phyloP scores from a whole-genome alignment of 2,797 vertebrate species.

The Sandelia bainsii region DNA sequence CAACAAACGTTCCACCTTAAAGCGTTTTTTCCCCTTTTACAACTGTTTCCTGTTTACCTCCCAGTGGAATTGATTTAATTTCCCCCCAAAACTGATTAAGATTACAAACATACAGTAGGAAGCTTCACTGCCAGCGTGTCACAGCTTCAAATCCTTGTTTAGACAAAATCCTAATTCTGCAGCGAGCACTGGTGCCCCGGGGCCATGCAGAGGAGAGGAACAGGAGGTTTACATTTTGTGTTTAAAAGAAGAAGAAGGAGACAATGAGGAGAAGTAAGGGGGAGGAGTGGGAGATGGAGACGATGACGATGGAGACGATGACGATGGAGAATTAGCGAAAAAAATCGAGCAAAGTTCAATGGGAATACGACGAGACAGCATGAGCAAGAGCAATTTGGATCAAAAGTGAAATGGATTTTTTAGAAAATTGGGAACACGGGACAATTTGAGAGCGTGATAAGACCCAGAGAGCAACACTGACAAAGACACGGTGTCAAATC shows the following conservation, averaged over 20 bases:
- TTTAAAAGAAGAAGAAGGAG: conserved; percentile 9
- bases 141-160: conserved; percentile 35
- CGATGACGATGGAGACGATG: no score
- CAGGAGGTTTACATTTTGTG: background rate
- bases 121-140: conserved; percentile 18
- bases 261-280: background rate
- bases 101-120: conserved; percentile 19
- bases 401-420: conserved; percentile 50
- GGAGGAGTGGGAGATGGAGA: conserved; percentile 6
- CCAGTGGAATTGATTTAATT: conserved; percentile 31
- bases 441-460: conserved; percentile 44
- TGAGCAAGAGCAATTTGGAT: conserved; percentile 31
- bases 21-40: conserved; percentile 23
- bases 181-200: conserved; percentile 1
- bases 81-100: conserved; percentile 43
- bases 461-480: conserved; percentile 42
- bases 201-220: background rate
- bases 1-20: conserved; percentile 39
- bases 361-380: conserved; percentile 20
- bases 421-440: conserved; percentile 47
- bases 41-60: conserved; percentile 16
- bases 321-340: conserved; percentile 15
- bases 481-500: conserved; percentile 41
- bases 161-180: conserved; percentile 31
- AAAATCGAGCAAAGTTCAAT: conserved; percentile 24